Evolutionary conservation across 1,140 invertebrate genomes (phyloP).

Genomic region (Drosophila sp.): DNA sequence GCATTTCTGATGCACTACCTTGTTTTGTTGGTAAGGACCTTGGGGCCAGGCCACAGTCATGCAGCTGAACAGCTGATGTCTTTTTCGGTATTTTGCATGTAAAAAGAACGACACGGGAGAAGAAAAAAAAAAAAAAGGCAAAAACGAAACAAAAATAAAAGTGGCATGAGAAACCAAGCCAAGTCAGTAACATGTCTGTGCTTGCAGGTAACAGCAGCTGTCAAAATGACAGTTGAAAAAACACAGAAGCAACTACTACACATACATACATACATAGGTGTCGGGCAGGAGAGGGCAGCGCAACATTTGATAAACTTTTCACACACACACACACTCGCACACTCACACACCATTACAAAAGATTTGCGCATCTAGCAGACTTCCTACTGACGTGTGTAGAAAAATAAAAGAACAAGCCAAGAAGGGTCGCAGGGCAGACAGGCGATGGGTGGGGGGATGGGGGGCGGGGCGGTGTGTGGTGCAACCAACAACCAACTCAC

Average conservation of each 20-base stretch:
- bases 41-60: conserved; percentile 2
- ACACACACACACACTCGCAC: background rate
- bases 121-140: background rate
- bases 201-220: conserved; percentile 32
- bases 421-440: background rate
- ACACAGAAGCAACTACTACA: conserved; percentile 2
- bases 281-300: conserved; percentile 4
- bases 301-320: conserved; percentile 30
- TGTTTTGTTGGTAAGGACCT: background rate
- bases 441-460: too few species aligned
- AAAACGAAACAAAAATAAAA: background rate
- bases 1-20: conserved; percentile 5
- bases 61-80: conserved; percentile 13
- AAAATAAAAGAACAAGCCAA: background rate
- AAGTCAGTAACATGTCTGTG: conserved; percentile 19
- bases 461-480: background rate
- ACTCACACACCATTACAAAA: conserved; percentile 11
- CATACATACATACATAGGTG: background rate
- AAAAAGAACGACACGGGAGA: background rate
- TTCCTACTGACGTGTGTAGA: conserved; percentile 19
- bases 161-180: background rate
- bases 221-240: conserved; percentile 41
- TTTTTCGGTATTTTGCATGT: background rate
- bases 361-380: conserved; percentile 15
- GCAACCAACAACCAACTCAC: conserved; percentile 8